phyloP scores from a whole-genome alignment of 2,113 vertebrate genomes.

The Sardina pilchardus region DNA sequence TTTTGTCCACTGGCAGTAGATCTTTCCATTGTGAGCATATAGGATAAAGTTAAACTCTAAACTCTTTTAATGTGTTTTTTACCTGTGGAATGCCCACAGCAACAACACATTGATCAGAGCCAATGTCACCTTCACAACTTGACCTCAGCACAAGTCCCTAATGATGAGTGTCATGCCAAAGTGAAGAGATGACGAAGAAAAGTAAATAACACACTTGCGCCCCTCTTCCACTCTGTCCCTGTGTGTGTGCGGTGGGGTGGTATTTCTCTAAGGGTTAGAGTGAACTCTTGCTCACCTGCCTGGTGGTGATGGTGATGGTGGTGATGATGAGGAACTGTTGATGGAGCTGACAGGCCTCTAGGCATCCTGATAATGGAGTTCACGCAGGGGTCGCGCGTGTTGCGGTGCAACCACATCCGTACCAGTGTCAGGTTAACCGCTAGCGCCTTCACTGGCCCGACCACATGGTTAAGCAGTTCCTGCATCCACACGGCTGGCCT shows the following conservation, averaged over 20 bases:
- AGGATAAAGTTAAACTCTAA: too few species aligned
- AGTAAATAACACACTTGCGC: background rate
- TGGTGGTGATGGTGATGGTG: slow-evolving; percentile 11
- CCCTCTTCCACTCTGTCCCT: too few species aligned
- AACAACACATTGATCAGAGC: too few species aligned
- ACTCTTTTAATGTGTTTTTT: too few species aligned
- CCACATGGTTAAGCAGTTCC: background rate
- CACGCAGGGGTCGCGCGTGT: background rate
- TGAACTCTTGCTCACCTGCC: slow-evolving; percentile 25
- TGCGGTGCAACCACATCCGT: background rate
- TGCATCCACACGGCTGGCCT: background rate
- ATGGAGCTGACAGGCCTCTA: slow-evolving; percentile 27
- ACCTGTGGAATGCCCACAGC: background rate
- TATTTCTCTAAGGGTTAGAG: background rate
- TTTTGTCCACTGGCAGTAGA: too few species aligned
- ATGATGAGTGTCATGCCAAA: background rate
- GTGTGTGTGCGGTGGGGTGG: background rate
- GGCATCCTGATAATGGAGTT: slow-evolving; percentile 23
- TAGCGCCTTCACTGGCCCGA: too few species aligned
- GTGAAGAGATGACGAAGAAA: too few species aligned
- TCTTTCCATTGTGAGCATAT: too few species aligned
- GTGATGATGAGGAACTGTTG: slow-evolving; percentile 18
- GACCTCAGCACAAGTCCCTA: background rate
- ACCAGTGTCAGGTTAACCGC: background rate
- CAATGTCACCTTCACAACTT: background rate